Base-by-base conservation (phyloP, 2,113 vertebrate genomes). In the Falcunculus frontatus region DNA sequence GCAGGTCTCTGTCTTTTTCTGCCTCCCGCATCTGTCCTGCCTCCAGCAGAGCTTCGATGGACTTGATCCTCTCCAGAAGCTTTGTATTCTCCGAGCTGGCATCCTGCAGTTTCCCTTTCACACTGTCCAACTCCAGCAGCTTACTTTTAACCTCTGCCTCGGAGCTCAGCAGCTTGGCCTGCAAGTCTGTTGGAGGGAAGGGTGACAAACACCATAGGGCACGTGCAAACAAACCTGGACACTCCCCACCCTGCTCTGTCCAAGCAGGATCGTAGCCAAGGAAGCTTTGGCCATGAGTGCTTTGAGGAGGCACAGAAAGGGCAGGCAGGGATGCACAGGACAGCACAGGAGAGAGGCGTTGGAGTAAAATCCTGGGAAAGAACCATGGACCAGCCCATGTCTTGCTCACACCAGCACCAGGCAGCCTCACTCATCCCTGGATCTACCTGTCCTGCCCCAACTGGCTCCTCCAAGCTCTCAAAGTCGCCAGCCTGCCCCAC, bases 41-140 rank as follows among this genome's bases (percentile, higher is more conserved):
- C 89, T 99, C 99, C 92, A 99, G 96, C 76, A 99, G 98, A 25
- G 98, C 95, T 96, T 98, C 99, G 0, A 99, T 98, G 85, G 98
- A 98, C 42, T 91, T 96, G 93, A 99, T 98, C 91, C 98, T 98
- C 95, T 99, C 98, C 5, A 94, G 92, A 27, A 99, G 98, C 93
- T 98, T 98, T 2, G 77, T 72, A 39, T 99, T 99, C 96, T 99
- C 99, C 0, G 29, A 92, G 75, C 95, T 97, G 29, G 97, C 97
- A 94, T 98, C 98, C 56, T 97, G 92, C 53, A 99, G 98, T 90
- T 98, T 98, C 44, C 90, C 92, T 5, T 97, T 98, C 63, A 99
- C 95, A 16, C 72, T 87, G 20, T 98, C 98, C 60, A 98, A 96
- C 96, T 99, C 98, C 91, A 97, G 96, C 13, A 96, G 94, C 63